Conservation (phyloP, 2,797 vertebrate species). For the Enteromius treurensis region DNA sequence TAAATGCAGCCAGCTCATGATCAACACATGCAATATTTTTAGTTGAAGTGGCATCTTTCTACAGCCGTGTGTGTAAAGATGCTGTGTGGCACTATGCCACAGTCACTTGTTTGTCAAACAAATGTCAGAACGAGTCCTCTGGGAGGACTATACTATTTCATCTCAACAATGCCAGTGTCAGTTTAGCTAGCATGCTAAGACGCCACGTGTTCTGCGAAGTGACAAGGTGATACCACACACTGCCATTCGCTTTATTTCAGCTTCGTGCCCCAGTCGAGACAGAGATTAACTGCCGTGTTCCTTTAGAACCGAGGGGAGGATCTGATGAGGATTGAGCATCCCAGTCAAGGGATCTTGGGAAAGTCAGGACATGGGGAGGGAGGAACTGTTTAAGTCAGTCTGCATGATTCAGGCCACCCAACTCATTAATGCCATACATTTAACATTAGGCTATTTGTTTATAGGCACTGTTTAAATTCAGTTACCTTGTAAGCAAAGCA, state of each 20-base stretch:
- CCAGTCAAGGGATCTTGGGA: constrained; percentile 30
- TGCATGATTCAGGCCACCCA: constrained; percentile 31
- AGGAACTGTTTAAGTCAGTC: constrained; percentile 36
- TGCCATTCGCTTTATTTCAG: neutral
- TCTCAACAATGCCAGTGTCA: constrained; percentile 30
- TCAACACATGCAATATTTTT: neutral
- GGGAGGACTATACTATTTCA: constrained; percentile 6
- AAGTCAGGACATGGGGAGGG: constrained; percentile 34
- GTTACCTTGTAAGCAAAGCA: neutral
- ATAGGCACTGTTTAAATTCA: constrained; percentile 3
- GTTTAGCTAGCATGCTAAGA: constrained; percentile 12
- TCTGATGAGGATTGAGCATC: constrained; percentile 1
- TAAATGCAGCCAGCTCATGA: neutral
- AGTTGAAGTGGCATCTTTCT: neutral
- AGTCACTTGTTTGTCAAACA: constrained; percentile 43
- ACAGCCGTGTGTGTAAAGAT: constrained; percentile 11
- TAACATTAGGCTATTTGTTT: constrained; percentile 33
- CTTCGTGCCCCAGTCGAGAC: constrained; percentile 10
- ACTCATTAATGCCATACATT: constrained; percentile 42
- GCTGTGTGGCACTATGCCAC: constrained; percentile 30
- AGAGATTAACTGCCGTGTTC: constrained; percentile 6
- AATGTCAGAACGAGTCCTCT: constrained; percentile 38
- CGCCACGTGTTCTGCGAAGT: constrained; percentile 21
- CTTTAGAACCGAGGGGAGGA: constrained; percentile 39
- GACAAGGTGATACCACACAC: constrained; percentile 17